Evolutionary conservation across 2,113 vertebrate genomes (phyloP).

Genomic region (Regulus satrapa): DNA sequence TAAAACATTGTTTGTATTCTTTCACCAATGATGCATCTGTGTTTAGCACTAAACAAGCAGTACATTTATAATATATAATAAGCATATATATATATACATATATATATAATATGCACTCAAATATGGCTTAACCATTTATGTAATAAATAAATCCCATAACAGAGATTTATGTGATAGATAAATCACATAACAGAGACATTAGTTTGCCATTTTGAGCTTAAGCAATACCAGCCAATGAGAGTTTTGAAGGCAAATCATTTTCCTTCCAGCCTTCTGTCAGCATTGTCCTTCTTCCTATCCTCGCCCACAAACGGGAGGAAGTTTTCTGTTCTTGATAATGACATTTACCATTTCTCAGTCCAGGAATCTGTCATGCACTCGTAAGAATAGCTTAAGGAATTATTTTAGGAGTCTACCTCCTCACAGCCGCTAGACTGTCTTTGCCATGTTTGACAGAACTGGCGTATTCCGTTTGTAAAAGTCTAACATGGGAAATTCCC

Average conservation of each 20-base stretch:
- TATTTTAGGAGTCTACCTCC: not conserved
- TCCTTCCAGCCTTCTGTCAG: not conserved
- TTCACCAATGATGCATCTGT: not conserved
- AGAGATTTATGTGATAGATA: no score
- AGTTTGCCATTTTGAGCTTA: not conserved
- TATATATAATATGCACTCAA: no score
- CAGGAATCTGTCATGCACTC: not conserved
- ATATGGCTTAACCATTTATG: not conserved
- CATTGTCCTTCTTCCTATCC: not conserved
- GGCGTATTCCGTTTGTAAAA: not conserved
- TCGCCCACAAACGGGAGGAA: accelerated
- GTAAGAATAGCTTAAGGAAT: not conserved
- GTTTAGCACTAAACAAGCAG: not conserved
- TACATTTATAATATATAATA: accelerated
- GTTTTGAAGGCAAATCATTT: not conserved
- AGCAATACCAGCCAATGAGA: not conserved
- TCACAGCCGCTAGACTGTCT: accelerated
- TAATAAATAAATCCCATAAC: no score
- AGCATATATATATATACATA: accelerated
- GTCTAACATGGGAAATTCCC: not conserved
- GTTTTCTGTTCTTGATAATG: not conserved
- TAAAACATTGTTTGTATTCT: not conserved
- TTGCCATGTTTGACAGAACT: not conserved
- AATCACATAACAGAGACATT: not conserved
- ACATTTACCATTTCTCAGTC: not conserved